Base-by-base conservation (phyloP, 2,113 vertebrate genomes). In the Sylvietta virens region DNA sequence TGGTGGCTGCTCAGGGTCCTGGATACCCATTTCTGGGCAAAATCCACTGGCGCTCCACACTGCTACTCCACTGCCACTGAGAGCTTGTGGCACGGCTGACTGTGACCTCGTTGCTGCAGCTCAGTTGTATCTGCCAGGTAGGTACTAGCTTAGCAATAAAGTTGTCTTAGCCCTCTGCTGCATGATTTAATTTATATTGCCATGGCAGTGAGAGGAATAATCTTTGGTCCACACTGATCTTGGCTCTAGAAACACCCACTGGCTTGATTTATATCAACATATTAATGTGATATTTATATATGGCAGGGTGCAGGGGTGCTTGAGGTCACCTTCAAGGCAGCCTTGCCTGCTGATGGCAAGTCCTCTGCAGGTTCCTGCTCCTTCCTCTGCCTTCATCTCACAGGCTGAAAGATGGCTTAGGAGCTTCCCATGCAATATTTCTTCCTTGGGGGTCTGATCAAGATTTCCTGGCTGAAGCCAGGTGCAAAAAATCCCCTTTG, bases 71-170 rank as follows among this genome's bases (percentile, higher is more conserved):
- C 58, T 57, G 62, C 48, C 53, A 26, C 28, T 26, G 28, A 39
- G 50, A 50, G 8, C 30, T 9, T 42, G 50, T 28, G 30, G 20
- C 44, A 11, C 0, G 0, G 37, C 15, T 81, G 57, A 6, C 23
- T 65, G 26, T 45, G 81, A 65, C 31, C n/a, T 65, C 0, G 0
- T 18, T 76, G n/a, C 19, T 7, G 1, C 65, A 92, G 30, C 35
- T 90, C 57, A 33, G 24, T 56, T 42, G 10, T 62, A 27, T 57
- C 53, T 69, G n/a, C 37, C 60, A 74, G 56, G 30, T 30, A 54
- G 19, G 16, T 31, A 33, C 20, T 83, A 58, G 61, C 15, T 86
- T 48, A 48, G 13, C 15, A 20, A n/a, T 27, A 27, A 79, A 37
- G 20, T 45, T 70, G 8, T 44, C 53, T 76, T 48, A 72, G 26